Evolutionary conservation across 1,140 invertebrate species (phyloP).

Genomic region (Diachasmimorpha longicaudata): DNA sequence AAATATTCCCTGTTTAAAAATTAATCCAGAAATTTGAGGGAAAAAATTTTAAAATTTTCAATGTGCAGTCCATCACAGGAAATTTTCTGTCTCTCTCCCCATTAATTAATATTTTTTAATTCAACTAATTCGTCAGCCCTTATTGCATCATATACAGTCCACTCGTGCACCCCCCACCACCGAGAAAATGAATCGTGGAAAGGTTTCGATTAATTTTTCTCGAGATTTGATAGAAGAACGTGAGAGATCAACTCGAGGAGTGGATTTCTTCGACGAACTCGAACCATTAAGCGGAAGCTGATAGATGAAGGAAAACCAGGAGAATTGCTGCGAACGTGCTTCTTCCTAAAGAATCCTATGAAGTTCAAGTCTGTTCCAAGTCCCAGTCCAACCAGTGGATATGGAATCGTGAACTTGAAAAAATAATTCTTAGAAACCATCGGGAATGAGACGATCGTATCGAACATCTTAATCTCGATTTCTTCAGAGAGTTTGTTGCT

Average conservation of each 20-base stretch:
- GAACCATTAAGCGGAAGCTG: slow-evolving; percentile 8
- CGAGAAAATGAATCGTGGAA: slow-evolving; percentile 46
- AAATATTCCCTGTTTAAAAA: too few species aligned
- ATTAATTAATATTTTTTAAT: too few species aligned
- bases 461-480: too few species aligned
- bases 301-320: background rate
- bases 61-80: too few species aligned
- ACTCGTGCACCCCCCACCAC: slow-evolving; percentile 13
- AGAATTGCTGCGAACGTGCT: background rate
- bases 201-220: slow-evolving; percentile 51
- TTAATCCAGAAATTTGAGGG: too few species aligned
- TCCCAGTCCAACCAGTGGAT: too few species aligned
- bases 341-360: slow-evolving; percentile 2
- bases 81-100: too few species aligned
- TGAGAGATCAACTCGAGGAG: background rate
- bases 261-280: background rate
- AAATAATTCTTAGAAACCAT: too few species aligned
- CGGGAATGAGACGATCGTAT: background rate
- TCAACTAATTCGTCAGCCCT: background rate
- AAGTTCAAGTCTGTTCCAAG: background rate
- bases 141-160: background rate
- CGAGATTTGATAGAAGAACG: slow-evolving; percentile 27
- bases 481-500: too few species aligned
- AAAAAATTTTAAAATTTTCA: too few species aligned
- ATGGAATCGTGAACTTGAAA: too few species aligned